Evolutionary conservation across 2,113 vertebrate genomes (phyloP), one percentile per base, ranked within the genome.

Genomic region (Synchiropus splendidus): DNA sequence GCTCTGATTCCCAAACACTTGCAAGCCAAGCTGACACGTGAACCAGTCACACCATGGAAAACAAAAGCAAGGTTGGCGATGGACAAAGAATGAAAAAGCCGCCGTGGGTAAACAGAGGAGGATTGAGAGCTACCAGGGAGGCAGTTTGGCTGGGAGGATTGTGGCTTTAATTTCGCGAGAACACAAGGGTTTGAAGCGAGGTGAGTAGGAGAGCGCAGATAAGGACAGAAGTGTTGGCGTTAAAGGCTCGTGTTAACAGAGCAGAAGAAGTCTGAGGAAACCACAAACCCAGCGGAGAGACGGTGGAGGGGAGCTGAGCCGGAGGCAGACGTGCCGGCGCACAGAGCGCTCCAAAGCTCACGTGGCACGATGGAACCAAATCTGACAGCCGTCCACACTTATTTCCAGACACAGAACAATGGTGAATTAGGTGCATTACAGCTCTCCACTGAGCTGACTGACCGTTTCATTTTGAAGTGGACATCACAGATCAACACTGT

Each of bases 311-410:
- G 57, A 18, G 31, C 21, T 56, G 45, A 61, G 71, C 61, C 49
- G 34, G 61, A 70, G 70, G 70, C 61, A 53, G 64, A 48, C 60
- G 17, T 40, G 53, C 64, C 51, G 71, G 58, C 55, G 54, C 58
- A 69, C 60, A 51, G 67, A 62, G 64, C 16, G 66, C 57, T 61
- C 48, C 53, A 13, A 27, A 32, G 67, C 59, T 85, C 69, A 79
- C 63, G 56, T 67, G 74, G 61, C 42, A 27, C 58, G 56, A 81
- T 39, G 43, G 51, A 75, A 84, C 63, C 17, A 35, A 79, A 78
- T 67, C 75, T n/a, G 79, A 83, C 79, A 82, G 78, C 74, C 64
- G 57, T 83, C 79, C 55, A 43, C 75, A 70, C 78, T 79, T 80
- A 75, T 85, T 83, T 83, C 68, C 70, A 70, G 54, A 62, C 68